Conservation (phyloP, 2,888 invertebrate species). For the Cataglyphis altisquamis region DNA sequence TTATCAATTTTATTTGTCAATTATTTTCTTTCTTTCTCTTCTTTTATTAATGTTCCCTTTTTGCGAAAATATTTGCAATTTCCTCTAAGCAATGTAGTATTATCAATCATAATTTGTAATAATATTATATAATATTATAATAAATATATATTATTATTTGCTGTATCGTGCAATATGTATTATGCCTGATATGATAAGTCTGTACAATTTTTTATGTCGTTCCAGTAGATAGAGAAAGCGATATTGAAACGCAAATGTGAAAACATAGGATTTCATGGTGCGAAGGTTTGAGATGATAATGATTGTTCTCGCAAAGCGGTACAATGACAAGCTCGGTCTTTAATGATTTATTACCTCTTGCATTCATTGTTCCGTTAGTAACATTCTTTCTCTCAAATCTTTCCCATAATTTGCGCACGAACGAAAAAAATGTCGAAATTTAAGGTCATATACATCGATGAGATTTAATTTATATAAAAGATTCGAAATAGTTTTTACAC, state of each 20-base stretch:
- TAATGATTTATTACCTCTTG: slow-evolving; percentile 40
- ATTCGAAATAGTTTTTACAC: background rate
- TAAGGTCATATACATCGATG: background rate
- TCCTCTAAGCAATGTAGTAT: background rate
- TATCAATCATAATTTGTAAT: background rate
- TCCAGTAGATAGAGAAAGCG: slow-evolving; percentile 31
- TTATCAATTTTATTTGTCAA: too few species aligned
- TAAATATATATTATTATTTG: background rate
- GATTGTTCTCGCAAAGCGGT: slow-evolving; percentile 28
- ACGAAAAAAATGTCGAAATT: slow-evolving; percentile 25
- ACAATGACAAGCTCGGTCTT: slow-evolving; percentile 38
- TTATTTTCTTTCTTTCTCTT: background rate
- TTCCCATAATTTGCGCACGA: slow-evolving; percentile 43
- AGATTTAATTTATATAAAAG: background rate
- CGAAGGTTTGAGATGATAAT: slow-evolving; percentile 36
- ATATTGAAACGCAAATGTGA: slow-evolving; percentile 31
- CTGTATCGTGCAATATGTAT: background rate
- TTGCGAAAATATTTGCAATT: background rate
- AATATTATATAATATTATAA: background rate
- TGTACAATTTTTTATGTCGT: background rate
- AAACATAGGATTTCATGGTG: slow-evolving; percentile 21
- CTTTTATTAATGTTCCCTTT: background rate
- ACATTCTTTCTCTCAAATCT: slow-evolving; percentile 34
- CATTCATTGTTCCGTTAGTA: slow-evolving; percentile 39
- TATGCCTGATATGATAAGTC: background rate